These are phyloP conservation scores for Fratercula arctica DNA, from an alignment of 2,797 vertebrate species.

Conservation along the genomic window DNA sequence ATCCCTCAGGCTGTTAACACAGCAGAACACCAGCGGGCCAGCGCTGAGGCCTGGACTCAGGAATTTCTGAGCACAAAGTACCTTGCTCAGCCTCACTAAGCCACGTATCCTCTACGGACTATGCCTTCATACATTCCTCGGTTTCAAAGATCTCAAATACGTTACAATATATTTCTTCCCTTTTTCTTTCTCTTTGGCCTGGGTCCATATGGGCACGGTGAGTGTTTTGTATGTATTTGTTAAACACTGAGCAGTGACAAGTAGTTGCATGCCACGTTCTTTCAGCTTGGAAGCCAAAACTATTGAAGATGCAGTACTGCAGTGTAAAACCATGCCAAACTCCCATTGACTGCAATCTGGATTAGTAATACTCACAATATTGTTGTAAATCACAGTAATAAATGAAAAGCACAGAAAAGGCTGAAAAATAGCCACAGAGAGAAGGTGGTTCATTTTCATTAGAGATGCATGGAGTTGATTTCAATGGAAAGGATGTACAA, in stretches of 20 bases:
- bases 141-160: background rate
- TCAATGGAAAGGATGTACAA: background rate
- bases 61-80: background rate
- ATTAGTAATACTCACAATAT: constrained; percentile 5
- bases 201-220: background rate
- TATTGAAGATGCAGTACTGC: background rate
- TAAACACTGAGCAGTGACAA: background rate
- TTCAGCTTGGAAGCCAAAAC: background rate
- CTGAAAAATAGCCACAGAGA: background rate
- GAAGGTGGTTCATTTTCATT: background rate
- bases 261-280: background rate
- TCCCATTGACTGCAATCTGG: constrained; percentile 4
- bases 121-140: background rate
- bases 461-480: background rate
- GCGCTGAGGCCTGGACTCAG: rapidly evolving
- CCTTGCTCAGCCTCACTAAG: background rate
- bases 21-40: background rate
- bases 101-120: rapidly evolving
- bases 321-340: background rate
- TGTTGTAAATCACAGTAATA: constrained; percentile 16
- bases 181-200: background rate
- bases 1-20: background rate
- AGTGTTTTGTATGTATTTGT: background rate
- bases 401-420: background rate
- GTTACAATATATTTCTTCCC: rapidly evolving